Base-by-base conservation (phyloP, 1,140 invertebrate species). In the Bacillus rossius region DNA sequence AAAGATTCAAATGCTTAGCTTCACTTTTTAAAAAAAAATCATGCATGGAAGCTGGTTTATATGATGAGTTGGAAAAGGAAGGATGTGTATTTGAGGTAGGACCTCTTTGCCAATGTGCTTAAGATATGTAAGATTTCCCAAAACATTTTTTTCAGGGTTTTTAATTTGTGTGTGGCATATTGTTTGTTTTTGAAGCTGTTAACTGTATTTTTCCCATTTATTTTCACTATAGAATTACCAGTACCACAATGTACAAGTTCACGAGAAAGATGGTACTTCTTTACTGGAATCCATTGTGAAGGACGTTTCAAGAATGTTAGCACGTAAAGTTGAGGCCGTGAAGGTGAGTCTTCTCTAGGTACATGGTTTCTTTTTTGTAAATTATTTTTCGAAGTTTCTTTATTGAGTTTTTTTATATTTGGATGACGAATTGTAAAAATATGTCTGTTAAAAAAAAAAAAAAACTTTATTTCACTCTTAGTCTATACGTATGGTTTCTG, bases 301-400 rank as follows among this genome's bases (percentile, higher is more conserved):
- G 8, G 26, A 29, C 16, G 51, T 59, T n/a, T 17, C 34, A 40
- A 54, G 23, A 8, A 59, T 59, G 57, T 41, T 59, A 16, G 23
- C 52, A 2, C 38, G 43, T 8, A 59, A 59, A 25, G 42, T 54
- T n/a, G 57, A 59, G 40, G 57, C 57, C 34, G 51, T 59, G 8
- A 57, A 38, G 22, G 57, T 59, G 25, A 58, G 56, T 58, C n/a
- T n/a, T n/a, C n/a, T n/a, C n/a, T n/a, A n/a, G n/a, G n/a, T n/a
- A n/a, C n/a, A n/a, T n/a, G n/a, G n/a, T n/a, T n/a, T n/a, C n/a
- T n/a, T n/a, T n/a, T n/a, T n/a, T n/a, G n/a, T n/a, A n/a, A n/a
- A n/a, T n/a, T n/a, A n/a, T n/a, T 7, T 17, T 16, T 14, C 2
- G 42, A 14, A 38, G 14, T 37, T n/a, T 52, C 42, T 8, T 8